Percentiles rank a stretch among this genome's conserved stretches.
Evolutionary conservation across 2,113 vertebrate genomes (phyloP).

Genomic region (Balaeniceps rex): DNA sequence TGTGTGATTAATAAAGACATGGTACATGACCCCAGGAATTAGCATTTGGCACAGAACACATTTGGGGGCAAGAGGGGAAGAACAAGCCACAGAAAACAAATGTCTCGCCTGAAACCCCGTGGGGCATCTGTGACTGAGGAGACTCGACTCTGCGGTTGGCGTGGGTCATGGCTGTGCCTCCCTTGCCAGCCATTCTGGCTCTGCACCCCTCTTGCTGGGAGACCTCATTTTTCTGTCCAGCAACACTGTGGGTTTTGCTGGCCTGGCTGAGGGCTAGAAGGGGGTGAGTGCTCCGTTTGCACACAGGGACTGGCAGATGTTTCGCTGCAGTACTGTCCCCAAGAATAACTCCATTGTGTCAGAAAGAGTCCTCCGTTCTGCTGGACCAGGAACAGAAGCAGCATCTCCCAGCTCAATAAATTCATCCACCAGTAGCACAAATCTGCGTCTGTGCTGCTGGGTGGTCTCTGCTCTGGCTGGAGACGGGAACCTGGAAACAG

Average conservation of each 20-base stretch:
- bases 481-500: neutral
- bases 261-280: neutral
- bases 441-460: neutral
- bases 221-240: neutral
- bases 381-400: slow-evolving; percentile 9
- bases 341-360: slow-evolving; percentile 32
- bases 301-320: neutral
- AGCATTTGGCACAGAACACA: neutral
- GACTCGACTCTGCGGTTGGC: accelerated
- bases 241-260: neutral
- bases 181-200: accelerated
- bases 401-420: slow-evolving; percentile 11
- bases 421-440: neutral
- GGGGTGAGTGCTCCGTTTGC: neutral
- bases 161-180: accelerated
- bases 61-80: neutral
- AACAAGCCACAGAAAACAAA: neutral
- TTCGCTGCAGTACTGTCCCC: neutral
- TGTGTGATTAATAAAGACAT: neutral
- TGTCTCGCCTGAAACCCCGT: neutral
- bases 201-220: neutral
- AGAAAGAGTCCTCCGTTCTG: neutral
- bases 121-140: neutral
- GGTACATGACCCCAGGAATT: neutral
- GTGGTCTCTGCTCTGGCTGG: slow-evolving; percentile 16